phyloP scores from a whole-genome alignment of 2,888 invertebrate genomes.

The Bombylius major region DNA sequence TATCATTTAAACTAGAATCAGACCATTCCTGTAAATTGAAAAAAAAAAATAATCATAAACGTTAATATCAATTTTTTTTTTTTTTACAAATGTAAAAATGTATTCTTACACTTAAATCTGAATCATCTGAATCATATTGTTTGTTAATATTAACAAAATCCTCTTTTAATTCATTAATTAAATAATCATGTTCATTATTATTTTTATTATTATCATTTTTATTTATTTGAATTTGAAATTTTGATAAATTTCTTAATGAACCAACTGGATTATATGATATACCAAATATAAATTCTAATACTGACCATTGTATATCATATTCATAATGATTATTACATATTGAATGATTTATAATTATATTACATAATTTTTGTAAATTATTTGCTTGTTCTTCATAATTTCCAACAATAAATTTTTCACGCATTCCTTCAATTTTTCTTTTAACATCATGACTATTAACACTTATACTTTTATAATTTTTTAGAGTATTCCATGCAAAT shows the following conservation, averaged over 20 bases:
- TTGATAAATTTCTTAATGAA: conserved; percentile 17
- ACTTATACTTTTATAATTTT: conserved; percentile 37
- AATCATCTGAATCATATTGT: conserved; percentile 10
- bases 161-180: conserved; percentile 19
- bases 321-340: conserved; percentile 24
- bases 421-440: conserved; percentile 34
- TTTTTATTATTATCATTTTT: conserved; percentile 7
- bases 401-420: conserved; percentile 37
- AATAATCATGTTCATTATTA: conserved; percentile 11
- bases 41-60: not conserved
- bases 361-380: conserved; percentile 32
- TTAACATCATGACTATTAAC: conserved; percentile 38
- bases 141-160: conserved; percentile 13
- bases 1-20: conserved; percentile 15
- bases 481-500: conserved; percentile 35
- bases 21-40: conserved; percentile 28
- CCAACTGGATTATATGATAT: conserved; percentile 33
- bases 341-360: conserved; percentile 23
- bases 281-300: conserved; percentile 37
- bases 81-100: not conserved
- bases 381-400: conserved; percentile 38
- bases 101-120: conserved; percentile 26
- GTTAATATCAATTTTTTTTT: not conserved
- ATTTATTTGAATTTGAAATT: conserved; percentile 9
- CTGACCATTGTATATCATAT: conserved; percentile 39